Evolutionary conservation across 2,113 vertebrate genomes (phyloP).

Genomic region (Lethenteron camtschaticum): DNA sequence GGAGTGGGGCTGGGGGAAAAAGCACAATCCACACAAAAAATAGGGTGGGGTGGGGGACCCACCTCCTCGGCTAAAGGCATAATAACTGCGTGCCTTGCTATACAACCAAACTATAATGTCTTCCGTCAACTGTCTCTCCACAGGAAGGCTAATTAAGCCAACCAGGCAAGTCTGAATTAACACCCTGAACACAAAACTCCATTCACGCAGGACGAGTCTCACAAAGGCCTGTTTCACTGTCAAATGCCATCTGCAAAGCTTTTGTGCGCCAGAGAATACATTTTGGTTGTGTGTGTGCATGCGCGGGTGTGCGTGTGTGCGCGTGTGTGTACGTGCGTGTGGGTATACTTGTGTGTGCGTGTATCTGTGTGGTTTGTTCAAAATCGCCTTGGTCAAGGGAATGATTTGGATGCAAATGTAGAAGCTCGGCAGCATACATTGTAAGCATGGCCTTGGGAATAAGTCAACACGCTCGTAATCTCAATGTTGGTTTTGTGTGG

Average conservation of each 20-base stretch:
- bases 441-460: too few relatives aligned
- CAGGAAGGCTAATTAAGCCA: slow-evolving; percentile 4
- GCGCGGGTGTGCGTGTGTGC: not conserved
- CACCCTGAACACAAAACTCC: slow-evolving; percentile 6
- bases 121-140: not conserved
- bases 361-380: not conserved
- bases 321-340: not conserved
- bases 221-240: slow-evolving; percentile 2
- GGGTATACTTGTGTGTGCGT: not conserved
- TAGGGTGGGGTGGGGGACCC: too few relatives aligned
- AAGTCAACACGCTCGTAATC: too few relatives aligned
- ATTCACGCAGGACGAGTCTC: not conserved
- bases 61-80: not conserved
- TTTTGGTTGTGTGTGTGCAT: not conserved
- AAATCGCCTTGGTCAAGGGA: too few relatives aligned
- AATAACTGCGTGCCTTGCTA: not conserved
- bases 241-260: not conserved
- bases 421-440: too few relatives aligned
- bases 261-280: not conserved
- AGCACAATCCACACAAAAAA: too few relatives aligned
- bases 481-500: too few relatives aligned
- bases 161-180: slow-evolving; percentile 2
- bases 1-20: too few relatives aligned
- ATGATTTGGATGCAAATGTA: too few relatives aligned
- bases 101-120: slow-evolving; percentile 1